A percentile compares a stretch with the other conserved stretches of the same genome.
phyloP scores from a whole-genome alignment of 2,113 vertebrate genomes.

The Colinus virginianus region DNA sequence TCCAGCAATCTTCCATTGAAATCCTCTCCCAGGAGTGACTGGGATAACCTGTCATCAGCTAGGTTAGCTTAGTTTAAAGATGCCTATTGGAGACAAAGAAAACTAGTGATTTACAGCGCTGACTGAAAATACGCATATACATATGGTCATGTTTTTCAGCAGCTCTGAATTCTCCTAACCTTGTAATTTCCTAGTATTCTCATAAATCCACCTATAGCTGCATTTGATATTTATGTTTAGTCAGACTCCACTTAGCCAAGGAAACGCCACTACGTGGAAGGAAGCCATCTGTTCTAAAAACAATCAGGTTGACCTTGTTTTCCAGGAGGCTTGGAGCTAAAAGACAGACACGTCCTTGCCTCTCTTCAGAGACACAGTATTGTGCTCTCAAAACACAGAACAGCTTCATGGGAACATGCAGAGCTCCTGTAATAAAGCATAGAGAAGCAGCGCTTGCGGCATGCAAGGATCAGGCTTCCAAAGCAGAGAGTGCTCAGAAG shows the following conservation, averaged over 20 bases:
- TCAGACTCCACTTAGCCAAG: background rate
- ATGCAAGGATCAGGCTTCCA: background rate
- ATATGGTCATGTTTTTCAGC: background rate
- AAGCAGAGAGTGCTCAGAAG: background rate
- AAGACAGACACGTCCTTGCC: background rate
- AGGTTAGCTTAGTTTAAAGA: background rate
- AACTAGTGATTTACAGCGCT: background rate
- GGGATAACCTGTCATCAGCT: background rate
- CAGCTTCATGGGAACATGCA: background rate
- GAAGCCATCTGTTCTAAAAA: slow-evolving; percentile 39
- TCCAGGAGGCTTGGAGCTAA: background rate
- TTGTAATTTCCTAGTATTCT: background rate
- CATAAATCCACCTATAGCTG: background rate
- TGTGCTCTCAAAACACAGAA: background rate
- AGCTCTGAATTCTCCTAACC: background rate
- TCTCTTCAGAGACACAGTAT: background rate
- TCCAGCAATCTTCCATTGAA: background rate
- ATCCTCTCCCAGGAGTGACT: background rate
- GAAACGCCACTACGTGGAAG: slow-evolving; percentile 26
- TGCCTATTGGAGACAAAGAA: background rate
- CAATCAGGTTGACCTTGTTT: slow-evolving; percentile 35
- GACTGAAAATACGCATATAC: background rate
- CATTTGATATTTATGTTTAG: slow-evolving; percentile 7
- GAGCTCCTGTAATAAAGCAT: rapidly evolving
- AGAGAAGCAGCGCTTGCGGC: rapidly evolving